Percentiles rank a stretch among this genome's conserved stretches.
phyloP scores from a whole-genome alignment of 2,797 vertebrate species.

The Sternarchorhynchus goeldii region DNA sequence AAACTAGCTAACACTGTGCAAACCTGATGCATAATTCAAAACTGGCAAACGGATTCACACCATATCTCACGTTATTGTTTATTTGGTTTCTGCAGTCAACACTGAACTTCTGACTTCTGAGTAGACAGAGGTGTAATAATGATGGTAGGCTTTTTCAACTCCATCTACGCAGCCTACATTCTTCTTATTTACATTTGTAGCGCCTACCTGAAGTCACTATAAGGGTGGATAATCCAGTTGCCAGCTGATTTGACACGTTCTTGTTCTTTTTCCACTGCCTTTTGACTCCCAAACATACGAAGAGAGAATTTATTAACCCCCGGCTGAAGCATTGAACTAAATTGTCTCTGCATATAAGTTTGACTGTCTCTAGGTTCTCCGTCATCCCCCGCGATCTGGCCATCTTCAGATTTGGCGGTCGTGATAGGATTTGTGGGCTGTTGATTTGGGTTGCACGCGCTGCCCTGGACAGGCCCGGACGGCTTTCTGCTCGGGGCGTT shows the following conservation, averaged over 20 bases:
- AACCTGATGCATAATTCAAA: no score
- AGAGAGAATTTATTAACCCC: conserved; percentile 99
- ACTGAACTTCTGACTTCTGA: no score
- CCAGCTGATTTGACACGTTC: conserved; percentile 96
- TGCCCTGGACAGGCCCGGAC: conserved; percentile 35
- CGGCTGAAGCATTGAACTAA: conserved; percentile 93
- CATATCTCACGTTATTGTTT: no score
- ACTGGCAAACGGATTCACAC: no score
- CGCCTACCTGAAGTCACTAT: conserved; percentile 96
- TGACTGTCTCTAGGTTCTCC: conserved; percentile 81
- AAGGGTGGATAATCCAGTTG: conserved; percentile 98
- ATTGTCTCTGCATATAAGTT: conserved; percentile 95
- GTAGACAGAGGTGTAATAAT: no score
- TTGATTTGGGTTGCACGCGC: conserved; percentile 58
- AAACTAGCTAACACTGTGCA: no score
- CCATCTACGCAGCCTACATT: background rate
- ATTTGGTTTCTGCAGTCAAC: no score
- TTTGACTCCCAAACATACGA: conserved; percentile 98
- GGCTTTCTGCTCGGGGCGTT: conserved; percentile 65
- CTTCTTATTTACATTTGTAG: conserved; percentile 24
- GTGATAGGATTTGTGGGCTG: conserved; percentile 69
- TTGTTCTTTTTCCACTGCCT: conserved; percentile 94
- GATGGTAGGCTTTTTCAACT: background rate
- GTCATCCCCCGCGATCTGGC: conserved; percentile 79
- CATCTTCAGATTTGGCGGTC: conserved; percentile 76